Base-by-base conservation (phyloP, 2,888 invertebrate species). In the Drosophila falleni region DNA sequence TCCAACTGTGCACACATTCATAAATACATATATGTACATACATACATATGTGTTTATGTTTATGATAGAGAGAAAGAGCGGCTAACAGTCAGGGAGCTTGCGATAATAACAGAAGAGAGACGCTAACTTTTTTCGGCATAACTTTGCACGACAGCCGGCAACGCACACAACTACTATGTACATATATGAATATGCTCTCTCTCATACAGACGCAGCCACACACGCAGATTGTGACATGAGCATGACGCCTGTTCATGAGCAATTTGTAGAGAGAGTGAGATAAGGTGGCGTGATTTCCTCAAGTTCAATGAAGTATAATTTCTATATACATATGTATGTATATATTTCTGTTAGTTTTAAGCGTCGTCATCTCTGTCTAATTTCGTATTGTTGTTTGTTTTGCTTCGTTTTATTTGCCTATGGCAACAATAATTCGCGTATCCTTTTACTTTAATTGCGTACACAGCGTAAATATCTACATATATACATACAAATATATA, bases 281-380 rank as follows among this genome's bases (percentile, higher is more conserved):
- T 89, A 88, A 88, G 85, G 90, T 92, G 92, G 92, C 92, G 92
- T 92, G 92, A 92, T 92, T 90, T 92, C 44, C 78, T 90, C 87
- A 91, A 91, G 91, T 91, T 91, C 90, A 90, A 80, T 87, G 76
- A 80, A 80, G 80, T 74, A 89, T 79, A 82, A 81, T 70, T 71
- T 71, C 56, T 58, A 29, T 8, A 29, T 29, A 29, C 4, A 4
- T 29, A 29, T 8, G 8, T 29, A 29, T 29, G 29, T 29, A 29
- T 1, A 68, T 63, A 56, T 71, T 65, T 62, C 60, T 71, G 58
- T 69, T 73, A 41, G 56, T 50, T 50, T 55, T 59, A 13, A 68
- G 51, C 60, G 58, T 29, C 63, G 29, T 63, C 66, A 39, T 66
- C 54, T 77, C 37, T 53, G 29, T 6, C 44, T 47, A 50, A 5